Evolutionary conservation across 1,140 invertebrate species (phyloP), one percentile per base, ranked within the genome.

Genomic region (Papilio polyxenes): DNA sequence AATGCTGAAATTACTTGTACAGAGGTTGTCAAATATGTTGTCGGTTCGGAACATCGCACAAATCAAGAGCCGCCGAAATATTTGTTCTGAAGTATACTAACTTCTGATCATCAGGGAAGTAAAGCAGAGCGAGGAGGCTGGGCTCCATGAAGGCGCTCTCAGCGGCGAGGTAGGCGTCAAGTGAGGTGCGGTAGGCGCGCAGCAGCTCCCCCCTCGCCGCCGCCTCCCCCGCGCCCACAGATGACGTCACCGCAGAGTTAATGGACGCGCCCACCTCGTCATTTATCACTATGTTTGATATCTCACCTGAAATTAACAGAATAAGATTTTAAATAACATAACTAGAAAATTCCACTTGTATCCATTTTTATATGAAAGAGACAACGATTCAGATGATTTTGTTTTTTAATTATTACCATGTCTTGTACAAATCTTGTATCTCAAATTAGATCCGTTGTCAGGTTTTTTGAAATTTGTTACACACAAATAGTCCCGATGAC

Each of bases 91-190:
- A 4, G 7, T 44, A 9, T 23, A 94, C 96, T 96, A 95, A 99
- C 97, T 99, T 99, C 95, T 99, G 99, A 95, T 99, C 99, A 92
- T 99, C 98, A 0, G 99, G 99, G 94, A 99, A 99, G 94, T 99
- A 99, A 0, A 99, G 94, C 82, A 99, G 95, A 3, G 98, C 98
- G 69, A 99, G 94, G n/a, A 99, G 95, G 44, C 98, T 99, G 4
- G 98, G 98, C 95, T 99, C 98, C 89, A 97, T 98, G 90, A 99
- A 99, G 0, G 98, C 98, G 37, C 96, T 96, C 93, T 99, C 98
- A 0, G 98, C 97, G 23, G 96, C 95, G 10, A 95, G 89, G 88
- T 97, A 97, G 15, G 97, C 97, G 20, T 95, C 90, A 86, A 96
- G 96, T 13, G 97, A 97, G 77, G 93, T 88, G 1, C 94, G 81